phyloP scores from a whole-genome alignment of 2,888 invertebrate genomes.

The Ectemnius continuus region DNA sequence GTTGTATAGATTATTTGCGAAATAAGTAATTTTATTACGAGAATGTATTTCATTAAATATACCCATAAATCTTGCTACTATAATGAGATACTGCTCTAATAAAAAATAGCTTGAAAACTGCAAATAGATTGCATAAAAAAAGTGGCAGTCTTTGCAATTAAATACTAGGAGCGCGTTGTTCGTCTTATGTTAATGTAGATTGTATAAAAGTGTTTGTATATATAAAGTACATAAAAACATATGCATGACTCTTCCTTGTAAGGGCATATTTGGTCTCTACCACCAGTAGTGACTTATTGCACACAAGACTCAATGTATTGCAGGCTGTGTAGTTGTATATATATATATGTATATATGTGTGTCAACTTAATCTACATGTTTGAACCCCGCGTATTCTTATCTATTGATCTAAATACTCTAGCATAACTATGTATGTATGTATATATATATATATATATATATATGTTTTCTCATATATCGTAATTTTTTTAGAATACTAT shows the following conservation, averaged over 20 bases:
- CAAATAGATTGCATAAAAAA: constrained; percentile 24
- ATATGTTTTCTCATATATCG: constrained; percentile 37
- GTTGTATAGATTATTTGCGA: not conserved
- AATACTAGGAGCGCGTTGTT: constrained; percentile 10
- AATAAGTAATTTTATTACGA: constrained; percentile 12
- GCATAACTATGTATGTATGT: constrained; percentile 35
- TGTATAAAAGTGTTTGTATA: constrained; percentile 55
- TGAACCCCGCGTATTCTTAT: constrained; percentile 43
- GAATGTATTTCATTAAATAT: constrained; percentile 1
- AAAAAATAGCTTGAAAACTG: not conserved
- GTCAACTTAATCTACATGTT: constrained; percentile 51
- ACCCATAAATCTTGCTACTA: constrained; percentile 14
- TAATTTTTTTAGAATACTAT: constrained; percentile 53
- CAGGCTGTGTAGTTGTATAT: constrained; percentile 55
- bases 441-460: not conserved
- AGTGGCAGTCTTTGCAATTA: constrained; percentile 14
- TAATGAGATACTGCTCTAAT: constrained; percentile 6
- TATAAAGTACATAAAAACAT: constrained; percentile 52
- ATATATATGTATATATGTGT: constrained; percentile 1
- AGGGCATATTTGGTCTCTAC: constrained; percentile 47
- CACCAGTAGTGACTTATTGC: constrained; percentile 66
- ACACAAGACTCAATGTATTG: constrained; percentile 68
- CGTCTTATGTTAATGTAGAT: constrained; percentile 28
- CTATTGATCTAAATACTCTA: constrained; percentile 44
- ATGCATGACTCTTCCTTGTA: constrained; percentile 36